Evolutionary conservation across 2,888 invertebrate species (phyloP), one percentile per base, ranked within the genome.

Genomic region (Diadromus collaris): DNA sequence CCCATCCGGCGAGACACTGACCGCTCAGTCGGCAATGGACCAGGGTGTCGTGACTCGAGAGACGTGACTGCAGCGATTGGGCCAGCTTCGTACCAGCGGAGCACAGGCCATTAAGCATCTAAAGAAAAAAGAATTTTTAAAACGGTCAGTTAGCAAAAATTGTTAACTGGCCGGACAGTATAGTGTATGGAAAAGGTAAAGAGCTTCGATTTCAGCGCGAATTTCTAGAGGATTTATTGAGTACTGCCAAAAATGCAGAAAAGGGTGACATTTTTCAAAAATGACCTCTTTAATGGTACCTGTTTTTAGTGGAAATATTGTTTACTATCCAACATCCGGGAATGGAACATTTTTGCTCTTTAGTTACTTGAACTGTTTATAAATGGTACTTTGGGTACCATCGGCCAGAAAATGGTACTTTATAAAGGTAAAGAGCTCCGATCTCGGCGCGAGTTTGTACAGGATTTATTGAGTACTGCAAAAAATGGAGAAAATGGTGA

Each of bases 31-130:
- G 91, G 81, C 92, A 92, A 86, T 93, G 93, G 38, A 93, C 92
- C 65, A 88, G 86, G 21, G 87, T 89, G 74, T 88, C 90, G 77
- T 87, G 91, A 67, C 87, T 88, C 38, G 91, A 89, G 63, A 90
- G 84, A 61, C 94, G 89, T 34, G 92, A 91, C 69, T 92, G 92
- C 76, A 94, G 89, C 3, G 93, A 93, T 86, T 94, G 93, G 1
- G 94, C 93, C 71, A 94, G 88, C 82, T 93, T 92, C 85, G 93
- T 92, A 60, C 94, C 94, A 76, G 94, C 93, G 80, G 93, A 92
- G 88, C 94, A 94, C 83, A 94, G 91, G 83, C 92, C 93, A 85
- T 94, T 94, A 79, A 94, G 89, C 89, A 93, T 93, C 94, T 46
- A 58, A 6, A 63, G n/a, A n/a, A 34, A 63, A 21, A 38, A 70